Evolutionary conservation across 1,140 invertebrate genomes (phyloP), one percentile per base, ranked within the genome.

Genomic region (Chelonus insularis): DNA sequence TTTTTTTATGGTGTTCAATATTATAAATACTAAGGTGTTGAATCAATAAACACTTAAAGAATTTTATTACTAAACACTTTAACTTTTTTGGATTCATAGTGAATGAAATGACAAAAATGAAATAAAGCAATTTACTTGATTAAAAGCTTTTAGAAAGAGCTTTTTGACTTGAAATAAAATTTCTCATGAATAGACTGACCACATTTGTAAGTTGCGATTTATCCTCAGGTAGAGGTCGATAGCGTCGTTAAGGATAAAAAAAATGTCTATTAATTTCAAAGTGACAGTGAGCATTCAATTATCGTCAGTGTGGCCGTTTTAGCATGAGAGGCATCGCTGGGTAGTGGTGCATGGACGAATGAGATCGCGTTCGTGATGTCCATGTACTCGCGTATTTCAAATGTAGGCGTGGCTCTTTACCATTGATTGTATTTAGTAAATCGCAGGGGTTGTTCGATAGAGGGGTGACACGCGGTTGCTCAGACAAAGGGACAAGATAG

Each of bases 401-500:
- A 8, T 12, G 21, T 39, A 48, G 20, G 37, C 25, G 51, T 45
- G 36, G 45, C 37, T 60, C 58, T 62, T 45, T 16, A 51, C 60
- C 43, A 62, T 54, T 54, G 51, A 60, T 60, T 54, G 51, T 54
- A 39, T 54, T 54, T 39, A 36, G 51, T 43, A 56, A 56, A 56
- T 56, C 37, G 54, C 12, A 45, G 39, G 52, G 39, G 54, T 45
- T n/a, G 23, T 43, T 6, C 23, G 54, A 14, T 8, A 45, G 14
- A 39, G 37, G 41, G 63, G 54, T 60, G 50, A 51, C 63, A 54
- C 43, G 51, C 36, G 56, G 37, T 61, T 48, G 52, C 36, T 29
- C 32, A 34, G 23, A 62, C 55, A 65, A 57, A 62, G 39, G 21
- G 25, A 65, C 48, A 62, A 65, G 63, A 59, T 51, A 41, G 51